A percentile compares a stretch with the other conserved stretches of the same genome.
Conservation (phyloP, 1,140 invertebrate species). For the Chymomyza costata region DNA sequence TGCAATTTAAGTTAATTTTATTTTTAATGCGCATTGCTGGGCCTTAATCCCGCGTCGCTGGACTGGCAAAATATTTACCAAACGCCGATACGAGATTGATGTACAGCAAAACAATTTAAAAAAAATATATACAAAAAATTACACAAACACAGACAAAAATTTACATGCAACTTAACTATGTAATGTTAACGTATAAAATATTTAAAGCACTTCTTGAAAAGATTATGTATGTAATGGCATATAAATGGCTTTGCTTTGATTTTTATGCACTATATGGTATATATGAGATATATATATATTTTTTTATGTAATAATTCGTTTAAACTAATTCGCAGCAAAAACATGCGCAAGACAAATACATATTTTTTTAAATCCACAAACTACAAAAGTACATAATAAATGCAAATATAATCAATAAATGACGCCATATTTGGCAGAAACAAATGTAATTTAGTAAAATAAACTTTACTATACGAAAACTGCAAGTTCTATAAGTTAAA, state of each 20-base stretch:
- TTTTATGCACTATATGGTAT: too few relatives aligned
- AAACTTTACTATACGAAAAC: conserved; percentile 55
- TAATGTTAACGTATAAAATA: conserved; percentile 7
- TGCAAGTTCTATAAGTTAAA: conserved; percentile 64
- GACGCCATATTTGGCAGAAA: conserved; percentile 57
- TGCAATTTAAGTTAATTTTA: conserved; percentile 53
- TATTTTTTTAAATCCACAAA: too few relatives aligned
- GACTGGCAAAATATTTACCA: too few relatives aligned
- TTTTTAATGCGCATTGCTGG: conserved; percentile 52
- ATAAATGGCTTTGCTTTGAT: too few relatives aligned
- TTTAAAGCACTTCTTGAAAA: conserved; percentile 25
- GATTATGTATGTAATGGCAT: conserved; percentile 19
- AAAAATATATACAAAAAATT: conserved; percentile 4
- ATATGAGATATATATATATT: conserved; percentile 1
- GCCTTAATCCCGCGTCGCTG: conserved; percentile 62
- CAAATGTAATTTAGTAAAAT: conserved; percentile 71
- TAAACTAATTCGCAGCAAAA: conserved; percentile 34
- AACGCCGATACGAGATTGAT: conserved; percentile 55
- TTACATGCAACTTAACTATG: conserved; percentile 36
- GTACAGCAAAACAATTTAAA: conserved; percentile 46
- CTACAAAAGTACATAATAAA: too few relatives aligned
- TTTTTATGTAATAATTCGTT: conserved; percentile 8
- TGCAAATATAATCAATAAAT: conserved; percentile 49
- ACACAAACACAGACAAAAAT: conserved; percentile 8
- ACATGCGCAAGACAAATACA: too few relatives aligned